These are phyloP conservation scores for Triops cancriformis DNA, from an alignment of 1,140 invertebrate genomes.

Conservation along the genomic window DNA sequence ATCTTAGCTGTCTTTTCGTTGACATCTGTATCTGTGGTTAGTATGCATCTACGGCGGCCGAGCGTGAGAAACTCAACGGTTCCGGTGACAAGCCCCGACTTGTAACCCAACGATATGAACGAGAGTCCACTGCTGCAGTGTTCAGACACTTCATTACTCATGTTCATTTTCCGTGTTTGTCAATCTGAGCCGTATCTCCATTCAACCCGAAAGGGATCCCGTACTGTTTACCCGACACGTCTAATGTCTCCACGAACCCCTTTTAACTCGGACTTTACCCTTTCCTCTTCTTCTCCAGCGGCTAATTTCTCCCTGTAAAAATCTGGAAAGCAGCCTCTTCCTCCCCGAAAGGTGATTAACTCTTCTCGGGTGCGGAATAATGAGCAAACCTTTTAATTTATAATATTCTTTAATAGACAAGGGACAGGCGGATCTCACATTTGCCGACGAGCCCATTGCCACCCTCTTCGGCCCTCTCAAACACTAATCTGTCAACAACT, in stretches of 20 bases:
- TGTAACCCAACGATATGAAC: neutral
- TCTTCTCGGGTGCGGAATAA: neutral
- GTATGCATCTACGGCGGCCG: neutral
- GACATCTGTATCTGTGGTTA: neutral
- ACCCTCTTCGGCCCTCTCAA: neutral
- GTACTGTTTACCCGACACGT: neutral
- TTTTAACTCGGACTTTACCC: neutral
- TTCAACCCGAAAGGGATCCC: neutral
- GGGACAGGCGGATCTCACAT: neutral
- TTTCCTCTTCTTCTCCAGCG: neutral
- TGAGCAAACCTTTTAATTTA: neutral
- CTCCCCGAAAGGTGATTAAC: neutral
- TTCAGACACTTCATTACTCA: slow-evolving; percentile 7
- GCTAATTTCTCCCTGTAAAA: neutral
- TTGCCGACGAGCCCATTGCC: neutral
- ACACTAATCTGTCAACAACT: neutral
- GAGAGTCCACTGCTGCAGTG: neutral
- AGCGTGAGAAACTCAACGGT: slow-evolving; percentile 12
- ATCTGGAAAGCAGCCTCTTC: neutral
- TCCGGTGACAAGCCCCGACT: slow-evolving; percentile 1
- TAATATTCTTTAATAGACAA: neutral
- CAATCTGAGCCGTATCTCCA: neutral
- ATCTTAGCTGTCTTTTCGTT: neutral
- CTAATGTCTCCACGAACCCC: neutral
- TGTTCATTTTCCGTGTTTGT: neutral